Evolutionary conservation across 2,888 invertebrate genomes (phyloP), one percentile per base, ranked within the genome.

Genomic region (Ennomos fuscantarius): DNA sequence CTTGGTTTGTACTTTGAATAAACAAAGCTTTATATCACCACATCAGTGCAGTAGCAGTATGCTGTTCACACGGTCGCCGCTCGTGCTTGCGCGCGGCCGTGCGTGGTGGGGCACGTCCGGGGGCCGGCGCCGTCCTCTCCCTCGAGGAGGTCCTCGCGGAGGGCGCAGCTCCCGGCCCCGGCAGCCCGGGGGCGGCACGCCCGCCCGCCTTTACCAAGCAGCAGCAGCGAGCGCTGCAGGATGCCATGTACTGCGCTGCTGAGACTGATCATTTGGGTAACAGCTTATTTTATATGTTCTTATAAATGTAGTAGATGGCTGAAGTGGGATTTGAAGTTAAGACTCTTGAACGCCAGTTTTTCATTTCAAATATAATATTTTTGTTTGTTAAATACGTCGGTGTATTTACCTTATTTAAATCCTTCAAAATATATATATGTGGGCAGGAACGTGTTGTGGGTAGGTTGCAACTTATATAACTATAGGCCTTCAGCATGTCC

Each of bases 221-320:
- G 34, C 97, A 98, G 87, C 95, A 96, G 66, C 95, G 97, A 70
- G 95, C 96, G 41, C 90, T 98, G 56, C 97, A 98, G 78, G 98
- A 98, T 84, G 97, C 98, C 15, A 97, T 98, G 97, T 98, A 98
- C 80, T 97, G 97, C 79, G 97, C 97, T 61, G 96, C 97, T 0
- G 98, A 98, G 85, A 97, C 97, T 79, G 97, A 97, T 74, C 96
- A 97, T 83, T 91, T 98, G 71, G 96, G 96, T 96, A 78, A 64
- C 60, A 34, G 3, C 35, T 48, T 15, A 10, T 8, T n/a, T n/a
- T 36, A 11, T n/a, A 11, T n/a, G 11, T 36, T 36, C 0, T 24
- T 24, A 6, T 24, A 24, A n/a, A n/a, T n/a, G n/a, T 6, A 6
- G 24, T 24, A 6, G 24, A 24, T 6, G 24, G 24, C 24, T 24